These are phyloP conservation scores for Tipula lateralis DNA, from an alignment of 2,888 invertebrate genomes.

Conservation along the genomic window DNA sequence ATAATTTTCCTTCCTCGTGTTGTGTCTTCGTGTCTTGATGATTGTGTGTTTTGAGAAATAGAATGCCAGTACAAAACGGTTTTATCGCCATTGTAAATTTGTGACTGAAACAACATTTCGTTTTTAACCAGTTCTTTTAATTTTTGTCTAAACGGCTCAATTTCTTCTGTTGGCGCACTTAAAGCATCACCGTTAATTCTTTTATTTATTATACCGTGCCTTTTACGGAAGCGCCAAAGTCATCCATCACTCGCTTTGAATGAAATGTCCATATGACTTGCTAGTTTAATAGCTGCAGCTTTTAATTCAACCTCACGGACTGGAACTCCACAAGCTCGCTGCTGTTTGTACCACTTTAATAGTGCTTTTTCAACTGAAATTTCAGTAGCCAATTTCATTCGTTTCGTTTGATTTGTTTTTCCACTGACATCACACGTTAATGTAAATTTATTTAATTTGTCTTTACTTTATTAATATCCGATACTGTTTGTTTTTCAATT, in stretches of 20 bases:
- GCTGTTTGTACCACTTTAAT: background rate
- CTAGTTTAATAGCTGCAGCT: slow-evolving; percentile 19
- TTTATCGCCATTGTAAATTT: background rate
- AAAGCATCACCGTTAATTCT: background rate
- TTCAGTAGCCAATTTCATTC: background rate
- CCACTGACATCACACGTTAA: background rate
- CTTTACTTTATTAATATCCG: slow-evolving; percentile 19
- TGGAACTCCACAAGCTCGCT: background rate
- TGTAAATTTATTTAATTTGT: background rate
- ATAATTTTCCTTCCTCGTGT: background rate
- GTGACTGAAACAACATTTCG: background rate
- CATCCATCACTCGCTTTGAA: slow-evolving; percentile 19
- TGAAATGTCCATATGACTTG: background rate
- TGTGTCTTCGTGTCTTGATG: background rate
- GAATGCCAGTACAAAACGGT: background rate
- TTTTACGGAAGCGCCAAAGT: background rate
- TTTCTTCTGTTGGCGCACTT: background rate
- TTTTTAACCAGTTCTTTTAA: background rate
- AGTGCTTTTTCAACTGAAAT: background rate
- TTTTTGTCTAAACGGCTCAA: background rate
- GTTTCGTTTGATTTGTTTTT: background rate
- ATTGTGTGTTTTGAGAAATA: background rate
- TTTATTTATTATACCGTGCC: background rate
- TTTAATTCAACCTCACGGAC: background rate
- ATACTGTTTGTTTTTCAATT: background rate